Conservation (phyloP, 2,888 invertebrate species). For the Drosophila neotestacea region DNA sequence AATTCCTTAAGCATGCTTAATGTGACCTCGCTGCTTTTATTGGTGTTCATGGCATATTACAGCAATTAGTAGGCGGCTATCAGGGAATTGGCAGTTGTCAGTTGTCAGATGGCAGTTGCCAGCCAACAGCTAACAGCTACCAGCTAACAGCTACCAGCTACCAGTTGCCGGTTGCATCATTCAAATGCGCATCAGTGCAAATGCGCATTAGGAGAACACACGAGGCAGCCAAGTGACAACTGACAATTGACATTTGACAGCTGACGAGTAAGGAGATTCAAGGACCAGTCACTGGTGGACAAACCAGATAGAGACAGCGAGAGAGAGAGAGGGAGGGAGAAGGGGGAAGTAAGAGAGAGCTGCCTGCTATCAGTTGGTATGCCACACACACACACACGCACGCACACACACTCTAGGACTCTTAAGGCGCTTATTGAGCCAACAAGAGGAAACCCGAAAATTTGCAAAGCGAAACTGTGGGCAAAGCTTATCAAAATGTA, state of each 20-base stretch:
- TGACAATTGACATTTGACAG: constrained; percentile 58
- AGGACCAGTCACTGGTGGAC: constrained; percentile 12
- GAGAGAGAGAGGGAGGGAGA: background rate
- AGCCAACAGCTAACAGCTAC: constrained; percentile 23
- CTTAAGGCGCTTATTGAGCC: constrained; percentile 67
- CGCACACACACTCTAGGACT: constrained; percentile 7
- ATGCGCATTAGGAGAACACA: constrained; percentile 63
- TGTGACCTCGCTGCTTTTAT: background rate
- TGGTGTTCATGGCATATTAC: constrained; percentile 3
- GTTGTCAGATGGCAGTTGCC: constrained; percentile 20
- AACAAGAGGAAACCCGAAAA: constrained; percentile 31
- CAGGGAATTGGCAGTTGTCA: constrained; percentile 34
- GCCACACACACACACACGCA: constrained; percentile 16
- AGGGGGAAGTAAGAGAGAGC: background rate
- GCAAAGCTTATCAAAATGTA: constrained; percentile 56
- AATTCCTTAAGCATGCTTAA: background rate
- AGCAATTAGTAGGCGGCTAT: constrained; percentile 31
- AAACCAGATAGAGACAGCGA: background rate
- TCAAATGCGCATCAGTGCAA: constrained; percentile 64
- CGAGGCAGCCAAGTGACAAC: constrained; percentile 66
- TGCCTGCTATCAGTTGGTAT: constrained; percentile 42
- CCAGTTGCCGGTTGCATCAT: constrained; percentile 54
- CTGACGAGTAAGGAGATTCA: constrained; percentile 32
- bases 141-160: constrained; percentile 27
- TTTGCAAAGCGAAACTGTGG: constrained; percentile 33